phyloP scores from a whole-genome alignment of 2,797 vertebrate genomes.

The Cuculus canorus region DNA sequence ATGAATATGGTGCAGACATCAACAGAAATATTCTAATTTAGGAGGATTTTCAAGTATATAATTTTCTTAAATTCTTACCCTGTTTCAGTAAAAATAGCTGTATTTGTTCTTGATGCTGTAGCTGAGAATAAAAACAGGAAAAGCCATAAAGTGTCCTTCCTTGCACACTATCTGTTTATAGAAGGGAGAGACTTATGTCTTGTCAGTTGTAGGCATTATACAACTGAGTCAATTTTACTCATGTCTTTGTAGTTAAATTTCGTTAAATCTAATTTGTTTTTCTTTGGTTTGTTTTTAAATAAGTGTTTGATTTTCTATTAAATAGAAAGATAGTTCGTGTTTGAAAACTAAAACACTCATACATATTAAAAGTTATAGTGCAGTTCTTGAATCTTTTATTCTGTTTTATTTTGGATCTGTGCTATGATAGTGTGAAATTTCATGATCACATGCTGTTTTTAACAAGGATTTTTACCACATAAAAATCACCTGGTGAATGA shows the following conservation, averaged over 20 bases:
- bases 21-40: slow-evolving; percentile 5
- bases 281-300: not conserved
- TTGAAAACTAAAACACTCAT: not conserved
- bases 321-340: not conserved
- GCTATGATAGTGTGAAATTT: not conserved
- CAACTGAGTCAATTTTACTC: not conserved
- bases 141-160: not conserved
- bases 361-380: not conserved
- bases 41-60: not conserved
- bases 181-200: not conserved
- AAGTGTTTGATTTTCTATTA: not conserved
- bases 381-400: not conserved
- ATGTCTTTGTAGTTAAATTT: not conserved
- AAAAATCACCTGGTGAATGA: not conserved
- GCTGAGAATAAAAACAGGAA: slow-evolving; percentile 10
- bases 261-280: not conserved
- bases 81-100: not conserved
- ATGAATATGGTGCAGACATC: not conserved
- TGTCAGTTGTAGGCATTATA: not conserved
- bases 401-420: not conserved
- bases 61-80: slow-evolving; percentile 16
- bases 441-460: not conserved
- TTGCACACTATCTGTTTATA: not conserved
- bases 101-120: not conserved
- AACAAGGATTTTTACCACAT: not conserved